These are phyloP conservation scores for Lumbricus terrestris DNA, from an alignment of 2,888 invertebrate genomes.

Conservation along the genomic window DNA sequence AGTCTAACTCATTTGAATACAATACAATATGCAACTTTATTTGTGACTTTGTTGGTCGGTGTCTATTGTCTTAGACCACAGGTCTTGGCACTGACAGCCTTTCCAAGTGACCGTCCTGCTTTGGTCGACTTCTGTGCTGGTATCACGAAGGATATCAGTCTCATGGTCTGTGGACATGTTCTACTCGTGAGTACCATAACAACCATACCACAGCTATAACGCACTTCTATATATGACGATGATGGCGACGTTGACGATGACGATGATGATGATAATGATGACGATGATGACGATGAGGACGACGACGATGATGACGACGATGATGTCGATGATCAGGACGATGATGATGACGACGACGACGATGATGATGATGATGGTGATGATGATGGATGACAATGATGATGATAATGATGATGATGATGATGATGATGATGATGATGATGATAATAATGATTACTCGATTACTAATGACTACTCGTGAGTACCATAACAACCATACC, in stretches of 20 bases:
- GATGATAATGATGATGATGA: no score
- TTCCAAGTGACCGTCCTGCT: slow-evolving; percentile 80
- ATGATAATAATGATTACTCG: no score
- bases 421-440: no score
- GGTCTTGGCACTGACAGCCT: slow-evolving; percentile 79
- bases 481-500: slow-evolving; percentile 28
- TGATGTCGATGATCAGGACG: no score
- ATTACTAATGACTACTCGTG: no score
- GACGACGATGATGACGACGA: background rate
- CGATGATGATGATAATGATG: background rate
- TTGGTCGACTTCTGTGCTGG: slow-evolving; percentile 85
- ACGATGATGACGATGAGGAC: background rate
- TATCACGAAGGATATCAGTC: slow-evolving; percentile 84
- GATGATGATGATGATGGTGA: background rate
- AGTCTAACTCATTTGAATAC: background rate
- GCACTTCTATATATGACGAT: background rate
- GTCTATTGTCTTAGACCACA: slow-evolving; percentile 74
- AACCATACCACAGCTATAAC: background rate
- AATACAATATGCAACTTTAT: background rate
- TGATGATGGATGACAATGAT: no score
- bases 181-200: slow-evolving; percentile 70
- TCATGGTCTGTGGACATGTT: slow-evolving; percentile 86
- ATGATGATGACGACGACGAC: no score
- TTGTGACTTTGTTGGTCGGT: background rate
- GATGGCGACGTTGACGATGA: background rate